A percentile compares a stretch with the other conserved stretches of the same genome.
These are phyloP conservation scores for Aplysina aerophoba DNA, from an alignment of 37 sponge, comb jelly and placozoan species.

Conservation along the genomic window DNA sequence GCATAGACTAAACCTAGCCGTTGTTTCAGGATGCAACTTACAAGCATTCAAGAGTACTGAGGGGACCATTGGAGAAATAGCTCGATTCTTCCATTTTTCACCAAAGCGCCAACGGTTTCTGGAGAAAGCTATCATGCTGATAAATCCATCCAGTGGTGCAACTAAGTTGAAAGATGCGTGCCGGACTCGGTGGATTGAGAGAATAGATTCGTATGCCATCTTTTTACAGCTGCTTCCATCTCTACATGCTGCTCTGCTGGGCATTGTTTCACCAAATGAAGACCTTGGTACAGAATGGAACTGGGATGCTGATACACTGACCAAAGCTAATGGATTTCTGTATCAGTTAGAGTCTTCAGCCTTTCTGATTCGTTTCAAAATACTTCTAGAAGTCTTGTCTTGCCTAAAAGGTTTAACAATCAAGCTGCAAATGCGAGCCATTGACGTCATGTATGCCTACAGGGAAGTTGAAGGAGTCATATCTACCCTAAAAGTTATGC, in stretches of 20 bases:
- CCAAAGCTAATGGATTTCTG: slow-evolving; percentile 61
- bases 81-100: slow-evolving; percentile 56
- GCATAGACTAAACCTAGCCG: slow-evolving; percentile 43
- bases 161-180: slow-evolving; percentile 59
- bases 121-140: slow-evolving; percentile 43
- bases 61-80: slow-evolving; percentile 42
- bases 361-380: slow-evolving; percentile 61
- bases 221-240: slow-evolving; percentile 53
- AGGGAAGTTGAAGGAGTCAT: slow-evolving; percentile 40
- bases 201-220: slow-evolving; percentile 57
- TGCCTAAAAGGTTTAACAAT: slow-evolving; percentile 44
- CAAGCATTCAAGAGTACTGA: slow-evolving; percentile 33
- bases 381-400: slow-evolving; percentile 43
- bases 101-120: slow-evolving; percentile 61
- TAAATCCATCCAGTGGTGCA: slow-evolving; percentile 29
- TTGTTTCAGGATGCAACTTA: slow-evolving; percentile 49
- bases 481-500: slow-evolving; percentile 26
- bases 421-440: slow-evolving; percentile 54
- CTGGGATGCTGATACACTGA: slow-evolving; percentile 68
- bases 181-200: slow-evolving; percentile 60
- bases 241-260: slow-evolving; percentile 43
- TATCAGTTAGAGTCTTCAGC: slow-evolving; percentile 55
- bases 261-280: slow-evolving; percentile 16
- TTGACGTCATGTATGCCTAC: slow-evolving; percentile 41
- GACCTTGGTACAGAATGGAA: slow-evolving; percentile 56